Evolutionary conservation across 2,797 vertebrate genomes (phyloP), one percentile per base, ranked within the genome.

Genomic region (Danionella dracula): DNA sequence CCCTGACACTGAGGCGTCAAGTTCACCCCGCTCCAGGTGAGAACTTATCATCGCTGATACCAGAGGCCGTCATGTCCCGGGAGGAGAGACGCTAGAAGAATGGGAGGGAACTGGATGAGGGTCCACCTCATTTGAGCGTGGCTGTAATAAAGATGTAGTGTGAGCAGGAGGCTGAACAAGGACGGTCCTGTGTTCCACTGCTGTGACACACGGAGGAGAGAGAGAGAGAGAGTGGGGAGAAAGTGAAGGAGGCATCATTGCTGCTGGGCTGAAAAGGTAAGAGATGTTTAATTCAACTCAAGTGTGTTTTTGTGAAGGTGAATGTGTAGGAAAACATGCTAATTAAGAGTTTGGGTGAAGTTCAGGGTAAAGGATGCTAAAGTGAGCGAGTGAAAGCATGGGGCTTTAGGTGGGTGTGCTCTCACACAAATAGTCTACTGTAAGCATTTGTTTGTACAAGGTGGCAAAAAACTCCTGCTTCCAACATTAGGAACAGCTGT

Each of bases 61-160:
- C 70, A 57, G 48, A 72, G 61, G 53, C 7, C 68, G 79, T 74
- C 79, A 83, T 87, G 82, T 73, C 78, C 78, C 16, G 67, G 80
- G 76, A 83, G 66, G 72, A 68, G 65, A 72, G 59, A 58, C 35
- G 65, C 56, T 70, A 74, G 70, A 66, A 69, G 62, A 58, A 56
- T 38, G 63, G 41, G 65, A 41, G 66, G 59, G 71, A 77, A 64
- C 85, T 82, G 86, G 84, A 87, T 80, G 81, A 81, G 80, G 84
- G 77, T 83, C 79, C 86, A 85, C 78, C 79, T 84, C 86, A 89
- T 84, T 85, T 82, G 84, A 86, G 77, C 55, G 62, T 83, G 76
- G 81, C 77, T 79, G 84, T 82, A 85, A 88, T 90, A 90, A 90
- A 89, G 89, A 90, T 91, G 87, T 87, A 90, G 89, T 91, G 87